These are phyloP conservation scores for Leptinotarsa haldemani DNA, from an alignment of 2,888 invertebrate species.

Conservation along the genomic window DNA sequence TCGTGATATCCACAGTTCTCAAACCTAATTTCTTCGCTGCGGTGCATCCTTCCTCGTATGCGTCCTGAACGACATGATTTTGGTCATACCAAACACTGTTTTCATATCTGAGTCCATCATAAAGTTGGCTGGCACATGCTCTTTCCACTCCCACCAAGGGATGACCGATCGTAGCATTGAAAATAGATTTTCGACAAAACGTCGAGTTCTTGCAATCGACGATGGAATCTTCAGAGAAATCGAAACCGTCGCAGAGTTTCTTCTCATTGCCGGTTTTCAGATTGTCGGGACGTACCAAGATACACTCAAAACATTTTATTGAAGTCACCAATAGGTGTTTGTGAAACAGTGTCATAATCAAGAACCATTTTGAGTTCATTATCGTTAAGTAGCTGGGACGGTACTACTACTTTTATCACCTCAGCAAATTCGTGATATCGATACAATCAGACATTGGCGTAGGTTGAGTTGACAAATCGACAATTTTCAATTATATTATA, in stretches of 20 bases:
- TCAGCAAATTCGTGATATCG: constrained; percentile 4
- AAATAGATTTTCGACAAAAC: constrained; percentile 45
- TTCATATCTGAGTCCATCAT: constrained; percentile 36
- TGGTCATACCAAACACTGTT: constrained; percentile 33
- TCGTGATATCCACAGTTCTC: constrained; percentile 38
- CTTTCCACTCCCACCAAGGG: constrained; percentile 42
- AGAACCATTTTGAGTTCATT: background rate
- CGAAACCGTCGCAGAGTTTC: constrained; percentile 45
- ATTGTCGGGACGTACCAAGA: constrained; percentile 1
- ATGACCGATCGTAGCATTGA: constrained; percentile 30
- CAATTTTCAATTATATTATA: too few species aligned
- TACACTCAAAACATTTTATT: constrained; percentile 29
- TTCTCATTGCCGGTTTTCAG: background rate
- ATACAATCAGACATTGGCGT: background rate
- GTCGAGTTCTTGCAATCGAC: constrained; percentile 47
- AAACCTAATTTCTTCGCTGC: constrained; percentile 37
- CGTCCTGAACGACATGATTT: constrained; percentile 36
- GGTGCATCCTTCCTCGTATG: constrained; percentile 43
- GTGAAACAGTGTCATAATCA: constrained; percentile 6
- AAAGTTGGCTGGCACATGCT: constrained; percentile 47
- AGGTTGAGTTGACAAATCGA: background rate
- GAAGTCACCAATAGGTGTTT: constrained; percentile 12
- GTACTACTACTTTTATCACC: constrained; percentile 5
- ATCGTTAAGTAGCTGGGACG: background rate
- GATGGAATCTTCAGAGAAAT: constrained; percentile 42